These are phyloP conservation scores for Seladonia tumulorum DNA, from an alignment of 2,888 invertebrate species.

Conservation along the genomic window DNA sequence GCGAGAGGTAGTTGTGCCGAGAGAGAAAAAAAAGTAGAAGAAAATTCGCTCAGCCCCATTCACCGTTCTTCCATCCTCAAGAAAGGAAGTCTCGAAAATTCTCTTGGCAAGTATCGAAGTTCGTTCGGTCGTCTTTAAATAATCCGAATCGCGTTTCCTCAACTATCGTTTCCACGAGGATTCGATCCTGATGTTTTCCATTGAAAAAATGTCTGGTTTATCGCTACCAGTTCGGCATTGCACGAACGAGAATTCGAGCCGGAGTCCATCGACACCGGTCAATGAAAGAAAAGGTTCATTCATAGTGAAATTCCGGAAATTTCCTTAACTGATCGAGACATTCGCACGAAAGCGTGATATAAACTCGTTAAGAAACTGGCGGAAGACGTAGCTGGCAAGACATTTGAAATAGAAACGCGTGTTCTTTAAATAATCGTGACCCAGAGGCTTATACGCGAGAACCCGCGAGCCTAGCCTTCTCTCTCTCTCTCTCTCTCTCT, in stretches of 20 bases:
- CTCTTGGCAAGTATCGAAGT: conserved; percentile 70
- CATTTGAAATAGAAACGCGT: conserved; percentile 83
- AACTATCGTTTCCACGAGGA: conserved; percentile 22
- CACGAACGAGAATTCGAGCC: not conserved
- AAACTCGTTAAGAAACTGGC: conserved; percentile 76
- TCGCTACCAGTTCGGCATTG: not conserved
- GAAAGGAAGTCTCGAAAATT: conserved; percentile 54
- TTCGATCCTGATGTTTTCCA: not conserved
- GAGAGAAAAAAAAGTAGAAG: conserved; percentile 39
- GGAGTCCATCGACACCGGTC: not conserved
- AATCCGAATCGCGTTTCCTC: conserved; percentile 62
- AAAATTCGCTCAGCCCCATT: conserved; percentile 3
- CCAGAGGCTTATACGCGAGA: conserved; percentile 80
- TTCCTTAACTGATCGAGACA: conserved; percentile 28
- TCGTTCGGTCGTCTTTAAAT: conserved; percentile 70
- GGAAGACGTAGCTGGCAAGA: conserved; percentile 81
- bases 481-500: conserved; percentile 53
- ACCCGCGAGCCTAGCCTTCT: conserved; percentile 52
- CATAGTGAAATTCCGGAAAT: conserved; percentile 11
- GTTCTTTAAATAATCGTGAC: conserved; percentile 84
- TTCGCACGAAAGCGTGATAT: conserved; percentile 62
- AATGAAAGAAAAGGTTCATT: not conserved
- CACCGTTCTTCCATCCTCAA: conserved; percentile 26
- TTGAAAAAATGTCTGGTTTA: not conserved
- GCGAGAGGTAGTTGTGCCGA: conserved; percentile 30